A percentile compares a stretch with the other conserved stretches of the same genome.
phyloP scores from a whole-genome alignment of 2,888 invertebrate genomes.

The Neelides folsomi region DNA sequence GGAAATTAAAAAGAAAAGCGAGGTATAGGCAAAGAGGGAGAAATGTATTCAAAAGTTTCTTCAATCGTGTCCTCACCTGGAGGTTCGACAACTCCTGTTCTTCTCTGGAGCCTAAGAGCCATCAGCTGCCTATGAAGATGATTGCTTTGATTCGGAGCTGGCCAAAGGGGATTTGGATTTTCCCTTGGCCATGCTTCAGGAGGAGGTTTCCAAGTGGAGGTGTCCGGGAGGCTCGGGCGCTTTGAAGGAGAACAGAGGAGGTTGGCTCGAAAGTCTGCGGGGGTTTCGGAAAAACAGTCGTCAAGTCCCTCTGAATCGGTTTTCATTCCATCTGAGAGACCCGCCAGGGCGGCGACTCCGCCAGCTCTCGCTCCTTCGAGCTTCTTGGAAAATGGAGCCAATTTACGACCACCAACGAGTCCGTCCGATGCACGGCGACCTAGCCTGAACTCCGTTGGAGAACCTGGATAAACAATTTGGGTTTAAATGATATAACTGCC shows the following conservation, averaged over 20 bases:
- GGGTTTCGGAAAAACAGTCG: conserved; percentile 16
- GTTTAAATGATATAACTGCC: not conserved
- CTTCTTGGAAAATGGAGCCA: conserved; percentile 25
- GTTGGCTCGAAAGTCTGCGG: conserved; percentile 26
- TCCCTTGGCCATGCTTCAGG: not conserved
- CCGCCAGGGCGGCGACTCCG: conserved; percentile 26
- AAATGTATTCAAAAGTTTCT: too few relatives aligned
- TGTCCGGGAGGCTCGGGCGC: conserved; percentile 7
- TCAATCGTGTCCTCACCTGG: conserved; percentile 15
- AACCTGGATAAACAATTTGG: conserved; percentile 41
- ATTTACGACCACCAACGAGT: conserved; percentile 47
- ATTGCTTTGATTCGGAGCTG: conserved; percentile 9
- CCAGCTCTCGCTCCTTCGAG: conserved; percentile 30
- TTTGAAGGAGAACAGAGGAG: conserved; percentile 23
- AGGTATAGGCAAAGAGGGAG: not conserved
- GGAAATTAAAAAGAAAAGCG: too few relatives aligned
- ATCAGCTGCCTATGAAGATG: conserved; percentile 30
- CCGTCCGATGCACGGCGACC: conserved; percentile 78
- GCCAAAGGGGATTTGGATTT: conserved; percentile 2
- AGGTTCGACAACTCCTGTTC: conserved; percentile 26
- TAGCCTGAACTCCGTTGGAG: conserved; percentile 66
- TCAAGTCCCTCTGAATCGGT: conserved; percentile 10
- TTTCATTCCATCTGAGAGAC: conserved; percentile 5
- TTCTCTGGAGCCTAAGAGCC: conserved; percentile 27
- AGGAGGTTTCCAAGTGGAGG: not conserved